These are phyloP conservation scores for Leucania comma DNA, from an alignment of 2,888 invertebrate species.

Conservation along the genomic window DNA sequence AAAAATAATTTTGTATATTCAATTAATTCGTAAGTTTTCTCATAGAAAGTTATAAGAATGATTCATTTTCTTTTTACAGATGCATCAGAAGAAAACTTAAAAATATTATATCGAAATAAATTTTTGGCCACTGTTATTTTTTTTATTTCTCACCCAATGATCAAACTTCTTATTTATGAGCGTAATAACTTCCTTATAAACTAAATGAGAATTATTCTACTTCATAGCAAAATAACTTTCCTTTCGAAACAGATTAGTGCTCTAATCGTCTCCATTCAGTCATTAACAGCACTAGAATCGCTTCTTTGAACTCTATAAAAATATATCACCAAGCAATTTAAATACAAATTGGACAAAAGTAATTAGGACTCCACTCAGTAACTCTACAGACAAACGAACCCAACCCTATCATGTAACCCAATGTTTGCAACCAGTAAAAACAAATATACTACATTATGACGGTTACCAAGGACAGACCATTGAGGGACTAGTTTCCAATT, in stretches of 20 bases:
- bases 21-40: neutral
- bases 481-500: conserved; percentile 77
- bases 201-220: neutral
- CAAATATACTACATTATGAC: conserved; percentile 54
- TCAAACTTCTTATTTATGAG: too few species aligned
- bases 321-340: conserved; percentile 31
- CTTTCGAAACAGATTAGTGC: conserved; percentile 8
- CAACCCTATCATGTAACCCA: conserved; percentile 11
- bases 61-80: conserved; percentile 28
- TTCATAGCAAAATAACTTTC: neutral
- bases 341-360: conserved; percentile 42
- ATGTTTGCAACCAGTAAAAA: conserved; percentile 34
- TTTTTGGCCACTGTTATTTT: conserved; percentile 1
- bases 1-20: too few species aligned
- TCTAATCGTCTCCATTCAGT: conserved; percentile 4
- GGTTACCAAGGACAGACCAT: conserved; percentile 60
- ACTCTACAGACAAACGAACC: neutral
- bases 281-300: conserved; percentile 21
- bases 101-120: conserved; percentile 31
- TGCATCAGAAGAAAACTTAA: neutral
- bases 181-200: too few species aligned
- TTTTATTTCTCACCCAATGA: conserved; percentile 2
- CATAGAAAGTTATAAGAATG: neutral
- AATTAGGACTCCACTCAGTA: conserved; percentile 6
- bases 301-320: conserved; percentile 16